These are phyloP conservation scores for Microcebus ravelobensis DNA, from an alignment of 2,113 vertebrate species.

Conservation along the genomic window DNA sequence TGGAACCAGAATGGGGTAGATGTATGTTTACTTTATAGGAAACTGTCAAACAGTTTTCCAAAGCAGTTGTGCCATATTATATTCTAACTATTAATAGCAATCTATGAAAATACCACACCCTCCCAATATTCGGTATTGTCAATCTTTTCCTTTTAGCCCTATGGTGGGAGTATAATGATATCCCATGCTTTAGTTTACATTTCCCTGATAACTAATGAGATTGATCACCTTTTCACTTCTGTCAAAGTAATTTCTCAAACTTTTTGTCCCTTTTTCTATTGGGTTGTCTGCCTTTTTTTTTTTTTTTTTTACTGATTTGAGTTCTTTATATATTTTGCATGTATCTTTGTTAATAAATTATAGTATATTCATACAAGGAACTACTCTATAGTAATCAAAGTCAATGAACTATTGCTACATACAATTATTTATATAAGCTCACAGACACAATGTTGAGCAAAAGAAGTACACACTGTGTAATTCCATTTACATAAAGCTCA, in stretches of 20 bases:
- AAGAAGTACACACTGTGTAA: neutral
- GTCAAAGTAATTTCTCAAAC: neutral
- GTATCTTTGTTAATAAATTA: neutral
- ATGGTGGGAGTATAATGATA: neutral
- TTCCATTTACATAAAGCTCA: neutral
- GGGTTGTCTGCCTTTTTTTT: neutral
- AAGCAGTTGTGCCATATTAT: neutral
- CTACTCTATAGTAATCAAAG: neutral
- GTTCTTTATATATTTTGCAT: neutral
- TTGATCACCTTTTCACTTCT: neutral
- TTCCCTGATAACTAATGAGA: neutral
- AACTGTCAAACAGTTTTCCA: neutral
- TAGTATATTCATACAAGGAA: neutral
- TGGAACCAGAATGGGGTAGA: neutral
- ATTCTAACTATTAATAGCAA: neutral
- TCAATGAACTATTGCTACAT: neutral
- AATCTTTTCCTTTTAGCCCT: neutral
- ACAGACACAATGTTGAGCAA: conserved; percentile 1
- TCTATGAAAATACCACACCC: neutral
- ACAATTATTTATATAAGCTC: neutral
- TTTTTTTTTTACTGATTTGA: neutral
- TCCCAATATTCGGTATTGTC: neutral
- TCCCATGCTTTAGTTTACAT: neutral
- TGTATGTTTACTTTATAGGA: neutral
- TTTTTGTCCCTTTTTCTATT: neutral